phyloP scores from a whole-genome alignment of 1,140 invertebrate species.

The Platyscapa corneri region DNA sequence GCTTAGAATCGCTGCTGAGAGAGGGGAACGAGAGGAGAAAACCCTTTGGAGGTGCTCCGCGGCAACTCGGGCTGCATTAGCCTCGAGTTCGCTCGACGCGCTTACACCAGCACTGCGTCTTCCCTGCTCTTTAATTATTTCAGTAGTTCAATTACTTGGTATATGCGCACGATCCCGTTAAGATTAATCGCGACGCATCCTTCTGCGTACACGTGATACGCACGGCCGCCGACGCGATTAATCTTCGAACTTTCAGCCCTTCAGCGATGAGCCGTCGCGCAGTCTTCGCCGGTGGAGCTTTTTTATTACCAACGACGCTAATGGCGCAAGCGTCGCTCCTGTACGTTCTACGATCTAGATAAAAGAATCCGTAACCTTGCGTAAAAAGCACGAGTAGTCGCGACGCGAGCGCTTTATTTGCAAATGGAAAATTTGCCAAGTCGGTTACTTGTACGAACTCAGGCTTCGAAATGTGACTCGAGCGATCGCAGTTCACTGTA shows the following conservation, averaged over 20 bases:
- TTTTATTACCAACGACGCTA: neutral
- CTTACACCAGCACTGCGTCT: neutral
- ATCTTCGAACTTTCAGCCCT: neutral
- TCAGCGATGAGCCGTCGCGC: too few relatives aligned
- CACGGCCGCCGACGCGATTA: neutral
- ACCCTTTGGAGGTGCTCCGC: neutral
- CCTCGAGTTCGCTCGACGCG: conserved; percentile 26
- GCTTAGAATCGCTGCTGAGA: neutral
- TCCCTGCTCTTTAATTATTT: conserved; percentile 39
- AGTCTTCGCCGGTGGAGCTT: too few relatives aligned
- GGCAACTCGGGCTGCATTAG: neutral
- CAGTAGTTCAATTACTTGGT: conserved; percentile 28
- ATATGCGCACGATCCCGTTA: too few relatives aligned
- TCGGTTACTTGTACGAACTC: too few relatives aligned
- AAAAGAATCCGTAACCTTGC: too few relatives aligned
- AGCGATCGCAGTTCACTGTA: too few relatives aligned
- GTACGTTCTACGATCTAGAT: too few relatives aligned
- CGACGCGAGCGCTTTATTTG: too few relatives aligned
- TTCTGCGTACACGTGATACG: too few relatives aligned
- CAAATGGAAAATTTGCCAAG: too few relatives aligned
- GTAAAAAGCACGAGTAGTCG: too few relatives aligned
- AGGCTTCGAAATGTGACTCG: too few relatives aligned
- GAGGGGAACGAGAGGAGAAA: neutral
- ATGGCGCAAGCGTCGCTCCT: neutral
- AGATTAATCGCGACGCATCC: conserved; percentile 1